Percentiles rank a stretch among this genome's conserved stretches.
These are phyloP conservation scores for Cistogaster globosa DNA, from an alignment of 2,888 invertebrate genomes.

Conservation along the genomic window DNA sequence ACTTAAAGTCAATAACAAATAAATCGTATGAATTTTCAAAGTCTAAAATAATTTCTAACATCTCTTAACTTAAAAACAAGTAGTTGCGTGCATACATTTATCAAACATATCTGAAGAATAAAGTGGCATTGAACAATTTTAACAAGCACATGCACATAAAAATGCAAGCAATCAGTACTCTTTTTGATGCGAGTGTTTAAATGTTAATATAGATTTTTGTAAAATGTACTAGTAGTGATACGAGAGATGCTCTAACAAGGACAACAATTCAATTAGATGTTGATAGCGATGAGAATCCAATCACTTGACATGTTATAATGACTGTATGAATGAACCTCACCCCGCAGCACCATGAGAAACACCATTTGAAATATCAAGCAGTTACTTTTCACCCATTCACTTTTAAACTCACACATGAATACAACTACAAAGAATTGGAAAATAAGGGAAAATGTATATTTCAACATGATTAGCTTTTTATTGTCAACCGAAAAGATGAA, in stretches of 20 bases:
- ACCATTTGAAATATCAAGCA: background rate
- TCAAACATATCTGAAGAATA: too few relatives aligned
- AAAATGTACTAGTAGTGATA: background rate
- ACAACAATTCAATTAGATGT: constrained; percentile 60
- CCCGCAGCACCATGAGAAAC: background rate
- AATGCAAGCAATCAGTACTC: background rate
- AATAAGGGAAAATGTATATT: constrained; percentile 50
- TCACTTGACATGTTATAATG: constrained; percentile 55
- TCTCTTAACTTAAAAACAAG: too few relatives aligned
- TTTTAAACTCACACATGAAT: background rate
- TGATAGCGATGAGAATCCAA: constrained; percentile 58
- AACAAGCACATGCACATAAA: background rate
- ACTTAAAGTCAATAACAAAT: too few relatives aligned
- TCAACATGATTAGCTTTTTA: constrained; percentile 63
- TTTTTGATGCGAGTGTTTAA: background rate
- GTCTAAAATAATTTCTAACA: too few relatives aligned
- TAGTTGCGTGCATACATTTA: too few relatives aligned
- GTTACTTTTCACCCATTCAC: constrained; percentile 19
- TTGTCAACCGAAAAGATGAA: constrained; percentile 46
- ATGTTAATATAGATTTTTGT: background rate
- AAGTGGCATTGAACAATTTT: too few relatives aligned
- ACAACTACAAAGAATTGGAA: background rate
- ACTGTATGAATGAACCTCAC: constrained; percentile 8
- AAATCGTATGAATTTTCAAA: too few relatives aligned
- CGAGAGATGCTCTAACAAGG: constrained; percentile 7